phyloP scores from a whole-genome alignment of 2,797 vertebrate species.

The Gymnopithys bicolor region DNA sequence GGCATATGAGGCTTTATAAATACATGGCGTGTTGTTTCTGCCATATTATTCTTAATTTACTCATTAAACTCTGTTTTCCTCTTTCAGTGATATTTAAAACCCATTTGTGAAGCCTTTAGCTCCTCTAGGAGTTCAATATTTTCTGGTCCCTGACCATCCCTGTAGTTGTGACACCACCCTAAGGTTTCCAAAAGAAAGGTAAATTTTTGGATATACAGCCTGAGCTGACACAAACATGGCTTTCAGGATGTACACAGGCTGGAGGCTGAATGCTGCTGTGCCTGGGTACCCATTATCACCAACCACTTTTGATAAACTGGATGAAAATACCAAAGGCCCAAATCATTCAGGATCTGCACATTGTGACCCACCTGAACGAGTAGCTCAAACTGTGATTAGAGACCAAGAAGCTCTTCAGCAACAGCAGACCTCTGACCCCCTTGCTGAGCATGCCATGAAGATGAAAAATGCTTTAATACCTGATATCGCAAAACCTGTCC shows the following conservation, averaged over 20 bases:
- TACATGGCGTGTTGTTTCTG: accelerated
- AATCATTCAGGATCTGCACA: neutral
- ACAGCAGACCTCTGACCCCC: neutral
- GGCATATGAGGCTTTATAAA: neutral
- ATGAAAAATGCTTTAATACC: neutral
- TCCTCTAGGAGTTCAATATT: neutral
- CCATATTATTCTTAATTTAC: neutral
- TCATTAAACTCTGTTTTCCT: neutral
- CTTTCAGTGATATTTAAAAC: neutral
- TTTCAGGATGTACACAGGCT: neutral
- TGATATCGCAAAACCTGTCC: neutral
- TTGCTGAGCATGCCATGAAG: neutral
- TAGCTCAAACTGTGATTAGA: neutral
- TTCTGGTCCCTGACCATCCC: neutral
- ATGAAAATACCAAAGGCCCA: neutral
- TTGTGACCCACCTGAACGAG: neutral
- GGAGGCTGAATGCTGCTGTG: neutral
- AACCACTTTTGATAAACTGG: neutral
- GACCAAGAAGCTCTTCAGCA: neutral
- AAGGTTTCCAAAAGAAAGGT: neutral
- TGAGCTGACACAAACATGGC: neutral
- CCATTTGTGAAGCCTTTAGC: neutral
- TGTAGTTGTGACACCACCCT: neutral
- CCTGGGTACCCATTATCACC: neutral
- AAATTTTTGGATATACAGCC: neutral